Conservation (phyloP, 2,797 vertebrate genomes). For the Sphenodon punctatus region DNA sequence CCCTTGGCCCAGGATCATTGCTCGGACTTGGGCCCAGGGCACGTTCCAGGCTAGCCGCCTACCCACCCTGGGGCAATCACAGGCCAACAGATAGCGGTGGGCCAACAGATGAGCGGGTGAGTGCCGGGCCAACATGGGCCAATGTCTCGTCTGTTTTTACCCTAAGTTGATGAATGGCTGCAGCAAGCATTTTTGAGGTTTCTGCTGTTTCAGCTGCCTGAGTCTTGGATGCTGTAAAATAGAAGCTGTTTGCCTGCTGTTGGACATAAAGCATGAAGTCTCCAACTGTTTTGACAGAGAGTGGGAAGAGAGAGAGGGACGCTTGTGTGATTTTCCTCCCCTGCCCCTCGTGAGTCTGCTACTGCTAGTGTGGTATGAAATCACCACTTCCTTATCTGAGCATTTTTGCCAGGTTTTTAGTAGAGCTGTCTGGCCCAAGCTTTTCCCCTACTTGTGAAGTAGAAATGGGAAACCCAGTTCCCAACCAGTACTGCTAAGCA, state of each 20-base stretch:
- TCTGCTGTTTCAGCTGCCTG: not conserved
- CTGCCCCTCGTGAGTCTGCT: not conserved
- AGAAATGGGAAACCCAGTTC: not conserved
- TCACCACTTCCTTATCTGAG: not conserved
- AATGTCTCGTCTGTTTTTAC: fast-evolving
- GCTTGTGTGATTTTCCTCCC: not conserved
- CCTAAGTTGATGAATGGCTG: not conserved
- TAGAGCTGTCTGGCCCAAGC: not conserved
- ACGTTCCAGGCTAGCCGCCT: no score
- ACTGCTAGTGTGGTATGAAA: not conserved
- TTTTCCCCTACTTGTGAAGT: no score
- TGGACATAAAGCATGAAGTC: not conserved
- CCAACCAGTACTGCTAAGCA: not conserved
- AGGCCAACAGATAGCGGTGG: no score
- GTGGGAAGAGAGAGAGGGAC: not conserved
- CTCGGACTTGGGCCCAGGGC: no score
- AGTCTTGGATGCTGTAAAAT: not conserved
- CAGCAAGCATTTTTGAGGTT: not conserved
- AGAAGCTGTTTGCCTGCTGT: not conserved
- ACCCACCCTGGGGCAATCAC: no score
- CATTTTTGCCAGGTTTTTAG: not conserved
- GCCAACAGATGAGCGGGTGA: no score
- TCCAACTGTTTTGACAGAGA: not conserved
- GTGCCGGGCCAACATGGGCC: no score
- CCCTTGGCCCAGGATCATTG: no score